A percentile compares a stretch with the other conserved stretches of the same genome.
Evolutionary conservation across 2,113 vertebrate species (phyloP).

Genomic region (Chloebia gouldiae): DNA sequence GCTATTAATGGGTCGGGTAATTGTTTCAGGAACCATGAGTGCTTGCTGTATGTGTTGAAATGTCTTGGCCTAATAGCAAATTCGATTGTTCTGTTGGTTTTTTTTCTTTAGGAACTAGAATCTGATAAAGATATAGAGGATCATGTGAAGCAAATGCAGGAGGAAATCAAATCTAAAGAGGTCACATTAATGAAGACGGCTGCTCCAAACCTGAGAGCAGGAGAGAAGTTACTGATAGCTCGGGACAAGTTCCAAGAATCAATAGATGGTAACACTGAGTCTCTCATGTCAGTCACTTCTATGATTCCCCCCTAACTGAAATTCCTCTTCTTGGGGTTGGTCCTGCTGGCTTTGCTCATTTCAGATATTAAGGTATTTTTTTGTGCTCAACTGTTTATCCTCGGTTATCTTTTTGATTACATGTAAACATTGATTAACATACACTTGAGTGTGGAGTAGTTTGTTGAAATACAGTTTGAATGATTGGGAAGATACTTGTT

Average conservation of each 20-base stretch:
- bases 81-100: neutral
- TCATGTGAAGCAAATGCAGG: slow-evolving; percentile 66
- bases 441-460: neutral
- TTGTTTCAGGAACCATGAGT: neutral
- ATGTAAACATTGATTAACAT: neutral
- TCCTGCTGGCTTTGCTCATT: neutral
- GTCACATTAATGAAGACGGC: slow-evolving; percentile 73
- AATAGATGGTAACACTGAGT: slow-evolving; percentile 76
- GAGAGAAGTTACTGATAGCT: slow-evolving; percentile 81
- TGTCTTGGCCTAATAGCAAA: neutral
- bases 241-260: slow-evolving; percentile 82
- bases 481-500: neutral
- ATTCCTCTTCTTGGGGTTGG: neutral
- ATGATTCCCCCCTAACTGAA: neutral
- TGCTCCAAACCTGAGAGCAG: slow-evolving; percentile 86
- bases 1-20: neutral
- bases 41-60: neutral
- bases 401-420: neutral
- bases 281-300: neutral
- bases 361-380: neutral
- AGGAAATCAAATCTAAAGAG: slow-evolving; percentile 74
- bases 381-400: neutral
- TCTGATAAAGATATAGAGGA: slow-evolving; percentile 74
- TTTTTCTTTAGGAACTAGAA: slow-evolving; percentile 66
- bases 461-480: neutral